Conservation (phyloP, 2,797 vertebrate genomes). For the Chaetodon trifasciatus region DNA sequence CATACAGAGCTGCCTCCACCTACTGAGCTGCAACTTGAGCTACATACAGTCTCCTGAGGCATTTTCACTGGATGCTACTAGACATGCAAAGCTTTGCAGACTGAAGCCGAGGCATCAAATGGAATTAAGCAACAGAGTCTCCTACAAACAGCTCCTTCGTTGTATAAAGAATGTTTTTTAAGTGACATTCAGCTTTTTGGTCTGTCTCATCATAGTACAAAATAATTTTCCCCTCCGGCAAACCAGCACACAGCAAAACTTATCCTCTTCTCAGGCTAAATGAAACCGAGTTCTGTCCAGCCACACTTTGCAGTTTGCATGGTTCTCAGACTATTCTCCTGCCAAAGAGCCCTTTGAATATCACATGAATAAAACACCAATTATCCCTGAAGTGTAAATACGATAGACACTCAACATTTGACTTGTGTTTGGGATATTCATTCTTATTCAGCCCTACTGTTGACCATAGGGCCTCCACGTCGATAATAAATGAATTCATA, state of each 20-base stretch:
- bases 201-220: conserved; percentile 5
- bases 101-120: conserved; percentile 1
- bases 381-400: conserved; percentile 72
- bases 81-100: neutral
- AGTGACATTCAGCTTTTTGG: conserved; percentile 9
- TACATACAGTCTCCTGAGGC: neutral
- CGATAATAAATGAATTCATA: conserved; percentile 77
- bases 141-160: neutral
- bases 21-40: conserved; percentile 12
- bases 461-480: conserved; percentile 69
- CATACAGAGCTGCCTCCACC: neutral
- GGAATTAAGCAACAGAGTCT: neutral
- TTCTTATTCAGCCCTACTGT: conserved; percentile 71
- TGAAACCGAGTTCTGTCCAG: conserved; percentile 15
- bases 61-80: neutral
- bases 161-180: neutral
- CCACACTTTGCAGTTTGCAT: neutral
- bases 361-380: conserved; percentile 66
- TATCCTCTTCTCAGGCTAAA: conserved; percentile 20
- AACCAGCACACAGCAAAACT: conserved; percentile 15
- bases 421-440: conserved; percentile 70
- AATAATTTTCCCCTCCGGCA: conserved; percentile 16
- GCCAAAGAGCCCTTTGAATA: conserved; percentile 52
- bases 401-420: conserved; percentile 72
- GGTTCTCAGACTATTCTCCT: conserved; percentile 40